phyloP scores from a whole-genome alignment of 2,797 vertebrate genomes.

The Trichosurus vulpecula region DNA sequence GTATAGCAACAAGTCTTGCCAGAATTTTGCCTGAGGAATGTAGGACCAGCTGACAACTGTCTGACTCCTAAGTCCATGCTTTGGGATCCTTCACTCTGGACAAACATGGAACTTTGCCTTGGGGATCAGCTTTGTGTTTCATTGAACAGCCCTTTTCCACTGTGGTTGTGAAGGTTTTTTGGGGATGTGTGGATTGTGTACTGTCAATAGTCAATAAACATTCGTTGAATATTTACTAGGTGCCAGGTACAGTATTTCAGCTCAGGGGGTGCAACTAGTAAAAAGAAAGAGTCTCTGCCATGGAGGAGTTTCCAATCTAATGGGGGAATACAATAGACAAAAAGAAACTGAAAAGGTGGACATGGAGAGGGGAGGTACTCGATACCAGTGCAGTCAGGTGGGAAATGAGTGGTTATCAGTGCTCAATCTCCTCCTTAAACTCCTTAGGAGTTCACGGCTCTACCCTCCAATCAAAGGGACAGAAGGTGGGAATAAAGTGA shows the following conservation, averaged over 20 bases:
- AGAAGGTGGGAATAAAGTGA: too few species aligned
- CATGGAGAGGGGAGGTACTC: background rate
- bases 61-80: conserved; percentile 58
- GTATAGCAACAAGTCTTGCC: background rate
- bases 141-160: background rate
- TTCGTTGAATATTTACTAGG: background rate
- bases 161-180: background rate
- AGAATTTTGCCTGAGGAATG: background rate
- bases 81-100: conserved; percentile 51
- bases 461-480: too few species aligned
- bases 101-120: conserved; percentile 1
- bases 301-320: background rate
- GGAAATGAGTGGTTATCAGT: too few species aligned
- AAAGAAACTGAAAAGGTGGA: background rate
- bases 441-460: too few species aligned
- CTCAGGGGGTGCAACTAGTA: background rate
- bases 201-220: background rate
- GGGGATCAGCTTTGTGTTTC: conserved; percentile 15
- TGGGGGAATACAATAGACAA: background rate
- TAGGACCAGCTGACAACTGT: background rate
- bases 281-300: background rate
- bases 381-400: too few species aligned
- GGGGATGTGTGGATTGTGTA: too few species aligned
- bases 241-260: background rate
- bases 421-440: too few species aligned